Evolutionary conservation across 2,113 vertebrate genomes (phyloP), one percentile per base, ranked within the genome.

Genomic region (Laticauda laticaudata): DNA sequence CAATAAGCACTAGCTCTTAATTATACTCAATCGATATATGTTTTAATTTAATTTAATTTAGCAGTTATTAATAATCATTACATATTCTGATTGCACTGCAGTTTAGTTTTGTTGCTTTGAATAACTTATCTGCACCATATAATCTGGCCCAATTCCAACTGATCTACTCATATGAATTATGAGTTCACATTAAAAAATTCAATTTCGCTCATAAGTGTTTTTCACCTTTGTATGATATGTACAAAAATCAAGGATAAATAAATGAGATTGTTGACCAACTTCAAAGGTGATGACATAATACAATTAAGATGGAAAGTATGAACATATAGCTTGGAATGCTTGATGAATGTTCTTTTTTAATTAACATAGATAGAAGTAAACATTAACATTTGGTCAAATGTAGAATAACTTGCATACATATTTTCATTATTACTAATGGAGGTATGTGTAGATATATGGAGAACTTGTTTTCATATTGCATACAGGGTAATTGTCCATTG

Each of bases 361-460:
- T 96, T 95, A 95, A 97, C 92, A 86, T 93, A 97, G 95, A 95
- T 97, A 96, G 96, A 97, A 97, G 97, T 97, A 98, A 98, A 98
- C 97, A 97, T 96, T 97, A 97, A 97, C 97, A 97, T 98, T 97
- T 98, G 97, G 97, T 98, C 97, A 97, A 97, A 95, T 97, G 96
- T 96, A 97, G 95, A 96, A 93, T 97, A 96, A 97, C 96, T 97
- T 97, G 97, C 97, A 97, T 97, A 97, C 95, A 90, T 97, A 97
- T 97, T 97, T 97, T 97, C 96, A 96, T 94, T 96, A 96, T 98
- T 97, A 97, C 95, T 97, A 97, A 98, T 97, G 97, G 97, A 98
- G 97, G 97, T 98, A 98, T 98, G 97, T 97, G 97, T 97, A 98
- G 97, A 97, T 97, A 97, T 96, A 97, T 97, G 97, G 97, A 98